Evolutionary conservation across 2,113 vertebrate genomes (phyloP), one percentile per base, ranked within the genome.

Genomic region (Rynchops niger): DNA sequence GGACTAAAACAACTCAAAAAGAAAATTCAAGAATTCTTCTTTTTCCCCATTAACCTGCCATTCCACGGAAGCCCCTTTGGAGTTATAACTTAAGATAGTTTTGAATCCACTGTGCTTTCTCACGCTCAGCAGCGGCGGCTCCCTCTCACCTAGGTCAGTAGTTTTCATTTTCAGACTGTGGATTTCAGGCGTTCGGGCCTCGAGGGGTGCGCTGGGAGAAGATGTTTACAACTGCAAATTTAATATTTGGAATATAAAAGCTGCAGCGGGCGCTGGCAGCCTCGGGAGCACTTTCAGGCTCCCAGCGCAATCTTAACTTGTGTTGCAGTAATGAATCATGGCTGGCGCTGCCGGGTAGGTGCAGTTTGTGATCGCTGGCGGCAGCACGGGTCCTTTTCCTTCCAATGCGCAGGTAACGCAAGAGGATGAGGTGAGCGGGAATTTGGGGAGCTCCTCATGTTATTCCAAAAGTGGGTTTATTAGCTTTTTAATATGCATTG

Each of bases 61-160:
- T 76, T 78, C 62, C 15, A 1, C 34, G n/a, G 52, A 63, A 63
- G 23, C 59, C 47, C 29, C 12, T 71, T 63, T 40, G 20, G 65
- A 77, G 26, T 53, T 58, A 3, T 0, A 89, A 17, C 26, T 49
- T 65, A 3, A 11, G 27, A 5, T 45, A 9, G 50, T 9, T 90
- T 61, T 53, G 66, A 29, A 27, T 43, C 36, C 18, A 0, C 23
- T 21, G 6, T 43, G 40, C 15, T 5, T 61, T 72, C 62, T 76
- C 27, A 7, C 26, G 11, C 69, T 58, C 0, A 0, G 27, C 84
- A 73, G 55, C 4, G 1, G 27, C 0, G 2, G 13, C 45, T 87
- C 55, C 58, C 25, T 86, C 62, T 49, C 69, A 7, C 72, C 27
- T 6, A 1, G 23, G n/a, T 56, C n/a, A 26, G 80, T 38, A 30